Evolutionary conservation across 2,797 vertebrate species (phyloP), one percentile per base, ranked within the genome.

Genomic region (Phrynocephalus forsythii): DNA sequence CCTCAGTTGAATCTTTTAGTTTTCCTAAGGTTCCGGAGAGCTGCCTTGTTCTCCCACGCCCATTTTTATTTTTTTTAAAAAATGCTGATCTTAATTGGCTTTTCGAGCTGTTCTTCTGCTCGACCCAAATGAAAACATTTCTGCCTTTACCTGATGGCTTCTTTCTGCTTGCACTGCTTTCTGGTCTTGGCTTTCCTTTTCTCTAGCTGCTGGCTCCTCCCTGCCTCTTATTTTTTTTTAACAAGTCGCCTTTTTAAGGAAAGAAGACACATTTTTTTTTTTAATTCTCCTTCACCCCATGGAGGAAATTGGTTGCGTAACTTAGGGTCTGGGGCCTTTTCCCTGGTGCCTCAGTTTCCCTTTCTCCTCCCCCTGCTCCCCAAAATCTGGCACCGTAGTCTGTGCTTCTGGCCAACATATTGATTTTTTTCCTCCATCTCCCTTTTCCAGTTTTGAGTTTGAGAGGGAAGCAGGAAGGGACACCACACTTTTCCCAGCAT

Each of bases 401-500:
- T 56, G 52, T 56, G 52, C 9, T 56, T 56, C 52, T 56, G 52
- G 52, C 52, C 9, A 56, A 56, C 52, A n/a, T 69, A 44, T 69
- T 69, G 11, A 69, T 30, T 71, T 71, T 71, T 15, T 15, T 33
- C 30, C 38, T n/a, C 38, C 38, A 44, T 44, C 38, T 44, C 38
- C 38, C 38, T 44, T 44, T 44, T 44, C 38, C 38, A 44, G 56
- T 33, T 33, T 84, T 91, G 94, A 26, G 66, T 88, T 26, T 77
- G 6, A 24, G 50, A 93, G 84, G 92, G 93, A 92, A 93, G 78
- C 90, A 69, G 94, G 84, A 92, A 93, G 92, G 93, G 76, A 90
- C 93, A 96, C 96, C 96, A 0, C 56, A 96, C 96, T 95, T 92
- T 94, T 96, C 97, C 97, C 97, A 96, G 95, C 96, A 96, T 97